Evolutionary conservation across 64 coral and sea anemone species (phyloP).

Genomic region (Pachyseris speciosa): DNA sequence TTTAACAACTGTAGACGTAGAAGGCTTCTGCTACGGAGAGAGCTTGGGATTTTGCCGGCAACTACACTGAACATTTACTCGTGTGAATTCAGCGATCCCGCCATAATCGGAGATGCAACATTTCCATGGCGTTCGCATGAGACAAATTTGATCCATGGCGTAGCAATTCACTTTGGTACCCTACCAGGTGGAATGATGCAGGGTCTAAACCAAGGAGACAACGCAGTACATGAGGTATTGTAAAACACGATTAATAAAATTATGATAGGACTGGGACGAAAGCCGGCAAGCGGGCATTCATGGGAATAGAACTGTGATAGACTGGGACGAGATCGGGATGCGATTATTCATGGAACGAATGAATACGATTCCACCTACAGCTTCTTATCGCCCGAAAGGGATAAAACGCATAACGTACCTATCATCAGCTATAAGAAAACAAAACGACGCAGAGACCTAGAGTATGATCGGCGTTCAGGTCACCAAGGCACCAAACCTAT

Average conservation of each 20-base stretch:
- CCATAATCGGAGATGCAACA: constrained; percentile 41
- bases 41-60: constrained; percentile 48
- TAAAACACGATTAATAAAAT: background rate
- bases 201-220: constrained; percentile 63
- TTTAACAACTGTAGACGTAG: constrained; percentile 2
- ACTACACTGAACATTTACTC: constrained; percentile 81
- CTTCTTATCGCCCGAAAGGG: too few relatives aligned
- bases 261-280: background rate
- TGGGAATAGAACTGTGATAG: background rate
- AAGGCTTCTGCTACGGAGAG: constrained; percentile 2
- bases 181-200: constrained; percentile 61
- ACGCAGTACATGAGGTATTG: constrained; percentile 81
- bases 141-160: constrained; percentile 52
- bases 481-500: too few relatives aligned
- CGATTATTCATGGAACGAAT: too few relatives aligned
- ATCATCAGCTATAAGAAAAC: too few relatives aligned
- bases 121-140: constrained; percentile 77
- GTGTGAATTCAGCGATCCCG: constrained; percentile 16
- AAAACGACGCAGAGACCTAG: too few relatives aligned
- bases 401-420: too few relatives aligned
- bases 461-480: too few relatives aligned
- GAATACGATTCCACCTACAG: too few relatives aligned
- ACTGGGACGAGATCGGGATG: background rate
- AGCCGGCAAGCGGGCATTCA: too few relatives aligned
- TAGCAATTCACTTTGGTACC: constrained; percentile 68